phyloP scores from a whole-genome alignment of 2,113 vertebrate genomes.

The Chamaetylas fuelleborni region DNA sequence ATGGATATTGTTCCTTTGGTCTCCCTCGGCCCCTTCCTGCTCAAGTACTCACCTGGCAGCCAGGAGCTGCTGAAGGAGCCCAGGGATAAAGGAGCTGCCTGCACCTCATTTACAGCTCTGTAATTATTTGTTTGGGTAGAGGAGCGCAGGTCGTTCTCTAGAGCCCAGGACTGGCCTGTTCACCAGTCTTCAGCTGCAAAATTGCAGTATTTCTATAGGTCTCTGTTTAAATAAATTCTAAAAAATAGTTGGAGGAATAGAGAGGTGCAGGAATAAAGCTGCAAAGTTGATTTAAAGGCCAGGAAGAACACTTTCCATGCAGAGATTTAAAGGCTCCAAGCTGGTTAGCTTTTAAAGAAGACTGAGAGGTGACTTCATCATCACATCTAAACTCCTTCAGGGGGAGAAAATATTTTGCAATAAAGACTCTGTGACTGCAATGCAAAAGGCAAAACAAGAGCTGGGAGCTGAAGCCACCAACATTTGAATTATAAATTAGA shows the following conservation, averaged over 20 bases:
- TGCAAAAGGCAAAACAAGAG: neutral
- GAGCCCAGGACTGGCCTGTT: neutral
- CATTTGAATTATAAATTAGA: conserved; percentile 23
- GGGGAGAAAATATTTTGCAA: neutral
- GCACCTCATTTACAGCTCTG: neutral
- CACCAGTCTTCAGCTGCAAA: neutral
- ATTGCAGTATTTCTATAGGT: neutral
- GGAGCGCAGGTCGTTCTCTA: neutral
- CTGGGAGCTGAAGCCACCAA: conserved; percentile 6
- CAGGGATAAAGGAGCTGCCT: neutral
- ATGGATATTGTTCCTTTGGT: neutral
- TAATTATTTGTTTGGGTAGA: conserved; percentile 18
- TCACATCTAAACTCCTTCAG: neutral
- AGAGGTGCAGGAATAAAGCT: neutral
- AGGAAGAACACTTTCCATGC: neutral
- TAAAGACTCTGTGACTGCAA: neutral
- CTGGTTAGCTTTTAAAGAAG: conserved; percentile 9
- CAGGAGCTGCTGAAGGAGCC: neutral
- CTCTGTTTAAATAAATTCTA: neutral
- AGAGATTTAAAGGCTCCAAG: conserved; percentile 25
- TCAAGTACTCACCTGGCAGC: neutral
- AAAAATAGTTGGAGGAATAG: neutral
- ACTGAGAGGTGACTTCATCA: conserved; percentile 2
- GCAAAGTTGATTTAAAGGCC: conserved; percentile 16
- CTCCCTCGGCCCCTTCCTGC: neutral